Evolutionary conservation across 2,113 vertebrate species (phyloP).

Genomic region (Leucoraja erinaceus): DNA sequence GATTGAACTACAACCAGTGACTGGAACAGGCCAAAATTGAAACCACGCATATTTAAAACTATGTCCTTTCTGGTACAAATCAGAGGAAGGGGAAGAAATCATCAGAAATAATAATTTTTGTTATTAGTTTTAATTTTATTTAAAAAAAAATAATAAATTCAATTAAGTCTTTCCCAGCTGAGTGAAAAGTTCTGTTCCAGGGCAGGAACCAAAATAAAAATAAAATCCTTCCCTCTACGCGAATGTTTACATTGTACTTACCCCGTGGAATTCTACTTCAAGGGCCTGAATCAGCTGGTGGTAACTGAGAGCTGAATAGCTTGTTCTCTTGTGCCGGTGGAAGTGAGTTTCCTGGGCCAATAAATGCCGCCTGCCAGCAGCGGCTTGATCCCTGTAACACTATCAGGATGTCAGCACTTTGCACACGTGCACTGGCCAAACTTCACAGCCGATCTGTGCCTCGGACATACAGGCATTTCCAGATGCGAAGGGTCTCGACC

Average conservation of each 20-base stretch:
- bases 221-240: neutral
- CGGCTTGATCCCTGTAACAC: neutral
- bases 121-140: neutral
- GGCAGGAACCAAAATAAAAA: constrained; percentile 22
- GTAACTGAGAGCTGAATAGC: neutral
- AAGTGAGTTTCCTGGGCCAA: constrained; percentile 11
- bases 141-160: neutral
- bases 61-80: neutral
- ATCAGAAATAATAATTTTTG: too few species aligned
- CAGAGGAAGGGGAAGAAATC: neutral
- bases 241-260: neutral
- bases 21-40: neutral
- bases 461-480: neutral
- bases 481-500: neutral
- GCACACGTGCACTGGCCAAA: constrained; percentile 11
- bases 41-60: neutral
- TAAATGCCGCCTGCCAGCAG: neutral
- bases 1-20: neutral
- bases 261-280: neutral
- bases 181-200: neutral
- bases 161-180: neutral
- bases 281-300: neutral
- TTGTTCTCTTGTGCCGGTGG: neutral
- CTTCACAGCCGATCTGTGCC: constrained; percentile 10
- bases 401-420: neutral